Conservation (phyloP, 2,888 invertebrate species). For the Melieria picta region DNA sequence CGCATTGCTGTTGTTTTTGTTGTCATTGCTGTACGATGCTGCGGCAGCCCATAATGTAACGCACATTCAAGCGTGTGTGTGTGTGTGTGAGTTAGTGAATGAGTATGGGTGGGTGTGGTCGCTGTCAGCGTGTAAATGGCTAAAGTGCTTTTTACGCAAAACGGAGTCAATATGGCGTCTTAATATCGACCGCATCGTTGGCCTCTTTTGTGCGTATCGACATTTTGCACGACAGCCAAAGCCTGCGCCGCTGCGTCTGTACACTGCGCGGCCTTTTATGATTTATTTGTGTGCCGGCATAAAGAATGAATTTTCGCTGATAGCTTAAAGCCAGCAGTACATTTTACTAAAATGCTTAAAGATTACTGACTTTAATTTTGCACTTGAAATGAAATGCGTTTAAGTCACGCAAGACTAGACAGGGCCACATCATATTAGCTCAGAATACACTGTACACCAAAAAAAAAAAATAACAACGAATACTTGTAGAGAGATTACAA, state of each 20-base stretch:
- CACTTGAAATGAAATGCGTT: not conserved
- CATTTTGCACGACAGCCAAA: slow-evolving; percentile 2
- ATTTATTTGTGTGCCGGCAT: slow-evolving; percentile 40
- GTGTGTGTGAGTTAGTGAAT: slow-evolving; percentile 4
- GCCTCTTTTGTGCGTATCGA: slow-evolving; percentile 5
- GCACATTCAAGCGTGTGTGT: not conserved
- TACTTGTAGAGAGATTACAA: no score
- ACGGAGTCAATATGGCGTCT: slow-evolving; percentile 46
- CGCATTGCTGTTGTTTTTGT: not conserved
- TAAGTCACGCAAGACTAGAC: not conserved
- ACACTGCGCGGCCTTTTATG: slow-evolving; percentile 39
- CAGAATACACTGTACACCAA: not conserved
- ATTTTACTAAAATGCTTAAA: no score
- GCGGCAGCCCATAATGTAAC: not conserved
- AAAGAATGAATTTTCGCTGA: not conserved
- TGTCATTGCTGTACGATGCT: not conserved
- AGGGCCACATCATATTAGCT: not conserved
- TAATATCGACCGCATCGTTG: slow-evolving; percentile 47
- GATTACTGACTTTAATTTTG: not conserved
- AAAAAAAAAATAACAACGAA: not conserved
- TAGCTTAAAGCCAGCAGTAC: no score
- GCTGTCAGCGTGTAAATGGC: slow-evolving; percentile 21
- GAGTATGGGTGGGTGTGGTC: slow-evolving; percentile 15
- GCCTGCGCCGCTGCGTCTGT: slow-evolving; percentile 9
- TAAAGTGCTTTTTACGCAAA: slow-evolving; percentile 20